Evolutionary conservation across 35 echinoderm and acorn worm species (phyloP), one percentile per base, ranked within the genome.

Genomic region (Strongylocentrotus purpuratus): DNA sequence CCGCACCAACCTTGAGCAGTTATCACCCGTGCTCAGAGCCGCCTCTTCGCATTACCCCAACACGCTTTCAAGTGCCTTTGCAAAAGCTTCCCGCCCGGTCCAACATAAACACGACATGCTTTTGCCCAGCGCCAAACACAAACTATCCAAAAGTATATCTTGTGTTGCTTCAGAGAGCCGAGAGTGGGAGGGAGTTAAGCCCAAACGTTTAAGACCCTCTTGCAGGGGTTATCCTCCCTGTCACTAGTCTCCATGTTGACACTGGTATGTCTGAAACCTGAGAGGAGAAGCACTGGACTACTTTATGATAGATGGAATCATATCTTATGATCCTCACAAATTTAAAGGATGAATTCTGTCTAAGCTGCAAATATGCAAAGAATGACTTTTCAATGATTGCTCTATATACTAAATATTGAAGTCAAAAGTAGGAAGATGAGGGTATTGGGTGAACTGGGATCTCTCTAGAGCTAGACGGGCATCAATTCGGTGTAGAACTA

Each of bases 181-280:
- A 89, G 87, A 45, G 87, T 89, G 87, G 87, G 87, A 89, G 87
- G 87, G 87, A 89, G 87, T 46, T 89, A 89, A 89, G 45, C 87
- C 87, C 2, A 33, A 89, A 33, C 45, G 25, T 89, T 46, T 89
- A 46, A 89, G 87, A 22, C 31, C 87, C 33, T 89, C 87, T 89
- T 25, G 33, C 33, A 45, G 15, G 32, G 87, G 1, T 89, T 15
- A 89, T 89, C 87, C 87, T 10, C 4, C 33, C 45, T 89, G 87
- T 89, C 87, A 89, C 33, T 89, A 20, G 33, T 89, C 87, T 46
- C 33, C 12, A 2, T 89, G 45, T 89, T 89, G 87, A 89, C 87
- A 89, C 25, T 89, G 87, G 87, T 33, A 46, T 89, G 32, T 15
- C 20, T 46, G 45, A 5, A 33, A 89, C 32, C 7, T 15, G 87